Conservation (phyloP, 2,113 vertebrate genomes). For the Genyomyrus donnyi region DNA sequence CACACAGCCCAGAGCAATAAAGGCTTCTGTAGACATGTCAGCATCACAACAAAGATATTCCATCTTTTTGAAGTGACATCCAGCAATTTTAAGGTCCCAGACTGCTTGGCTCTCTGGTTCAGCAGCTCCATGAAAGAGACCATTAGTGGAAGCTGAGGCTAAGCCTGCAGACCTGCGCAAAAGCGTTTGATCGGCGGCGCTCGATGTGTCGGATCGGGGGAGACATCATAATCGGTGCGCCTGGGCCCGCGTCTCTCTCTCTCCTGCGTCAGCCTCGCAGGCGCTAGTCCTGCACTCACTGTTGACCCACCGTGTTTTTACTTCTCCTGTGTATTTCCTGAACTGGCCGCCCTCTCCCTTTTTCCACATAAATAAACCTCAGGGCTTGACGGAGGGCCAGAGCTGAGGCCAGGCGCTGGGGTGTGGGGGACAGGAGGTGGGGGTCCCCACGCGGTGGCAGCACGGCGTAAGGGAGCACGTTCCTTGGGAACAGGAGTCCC, state of each 20-base stretch:
- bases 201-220: background rate
- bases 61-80: background rate
- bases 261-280: background rate
- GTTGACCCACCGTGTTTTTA: constrained; percentile 17
- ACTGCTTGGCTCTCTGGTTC: background rate
- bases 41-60: constrained; percentile 5
- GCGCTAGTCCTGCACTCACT: background rate
- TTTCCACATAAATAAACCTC: constrained; percentile 25
- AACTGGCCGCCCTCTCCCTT: constrained; percentile 11
- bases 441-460: background rate
- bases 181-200: background rate
- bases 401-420: background rate
- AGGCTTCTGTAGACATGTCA: background rate
- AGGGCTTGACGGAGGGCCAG: background rate
- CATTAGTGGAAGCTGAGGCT: background rate
- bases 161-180: background rate
- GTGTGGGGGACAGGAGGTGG: background rate
- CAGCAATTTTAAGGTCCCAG: background rate
- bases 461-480: too few relatives aligned
- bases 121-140: background rate
- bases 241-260: background rate
- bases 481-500: too few relatives aligned
- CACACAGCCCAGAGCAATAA: background rate
- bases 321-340: constrained; percentile 25
- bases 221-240: background rate